Base-by-base conservation (phyloP, 2,797 vertebrate genomes). In the Phrynocephalus vlangalii region DNA sequence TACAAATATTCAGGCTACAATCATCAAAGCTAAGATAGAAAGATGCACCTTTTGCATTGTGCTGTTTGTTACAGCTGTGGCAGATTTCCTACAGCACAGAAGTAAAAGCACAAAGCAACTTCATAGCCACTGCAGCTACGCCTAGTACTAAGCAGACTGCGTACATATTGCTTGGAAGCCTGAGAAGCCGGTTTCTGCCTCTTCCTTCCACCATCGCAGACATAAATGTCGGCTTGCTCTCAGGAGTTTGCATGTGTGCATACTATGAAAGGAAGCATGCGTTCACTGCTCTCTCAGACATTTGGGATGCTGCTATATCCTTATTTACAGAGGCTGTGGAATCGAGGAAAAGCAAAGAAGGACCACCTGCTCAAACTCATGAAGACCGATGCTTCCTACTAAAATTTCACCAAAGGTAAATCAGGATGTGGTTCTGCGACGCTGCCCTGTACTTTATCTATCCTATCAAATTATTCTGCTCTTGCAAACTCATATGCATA, bases 401-500 rank as follows among this genome's bases (percentile, higher is more conserved):
- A n/a, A 38, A 10, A 44, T 48, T 81, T 82, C 26, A 66, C 52
- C 60, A 66, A 3, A 71, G 38, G 22, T 48, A 66, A 52, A 82
- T 38, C 1, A 86, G 16, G 50, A 50, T 83, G 60, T 85, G 79
- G 48, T 76, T 67, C 71, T 82, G 4, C 26, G 8, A 63, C n/a
- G 5, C 33, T 68, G 18, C 30, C 13, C 52, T 26, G 11, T 63
- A 63, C 44, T 38, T 87, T 15, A 30, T 18, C 71, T 77, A 26
- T 73, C 9, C 6, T 68, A 30, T 68, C 70, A 85, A 71, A 84
- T 26, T 84, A 44, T 86, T 66, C 52, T 88, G 77, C 63, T 66
- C 16, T n/a, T 84, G 33, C 26, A 72, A n/a, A 75, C 9, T 44
- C 48, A 71, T 24, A 28, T 63, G 82, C 38, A 26, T 52, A 83